phyloP scores from a whole-genome alignment of 1,140 invertebrate genomes.

The Hestina assimilis region DNA sequence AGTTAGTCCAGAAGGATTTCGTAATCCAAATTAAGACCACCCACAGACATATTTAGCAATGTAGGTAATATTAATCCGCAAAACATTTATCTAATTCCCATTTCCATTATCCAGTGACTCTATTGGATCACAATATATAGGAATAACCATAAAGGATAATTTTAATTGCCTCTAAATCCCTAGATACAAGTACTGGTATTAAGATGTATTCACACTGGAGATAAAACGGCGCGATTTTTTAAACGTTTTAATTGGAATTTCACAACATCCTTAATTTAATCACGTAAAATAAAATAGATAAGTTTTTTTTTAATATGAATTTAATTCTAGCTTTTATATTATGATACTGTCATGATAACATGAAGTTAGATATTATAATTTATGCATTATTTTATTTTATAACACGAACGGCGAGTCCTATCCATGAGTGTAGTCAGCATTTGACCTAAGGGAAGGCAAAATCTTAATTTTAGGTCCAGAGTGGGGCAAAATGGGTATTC shows the following conservation, averaged over 20 bases:
- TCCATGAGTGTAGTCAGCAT: too few relatives aligned
- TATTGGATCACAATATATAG: conserved; percentile 11
- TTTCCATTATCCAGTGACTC: neutral
- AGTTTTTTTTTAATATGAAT: too few relatives aligned
- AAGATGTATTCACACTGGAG: neutral
- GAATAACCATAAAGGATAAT: conserved; percentile 15
- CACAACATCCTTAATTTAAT: too few relatives aligned
- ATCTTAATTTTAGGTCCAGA: too few relatives aligned
- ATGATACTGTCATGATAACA: too few relatives aligned
- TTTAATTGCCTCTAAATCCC: conserved; percentile 14
- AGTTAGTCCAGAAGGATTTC: neutral
- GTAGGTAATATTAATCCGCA: conserved; percentile 4
- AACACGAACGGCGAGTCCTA: neutral
- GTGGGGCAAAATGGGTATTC: too few relatives aligned
- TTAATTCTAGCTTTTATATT: too few relatives aligned
- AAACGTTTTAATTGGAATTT: neutral
- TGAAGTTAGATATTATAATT: too few relatives aligned
- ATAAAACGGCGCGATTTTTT: neutral
- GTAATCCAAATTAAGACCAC: neutral
- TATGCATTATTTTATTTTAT: too few relatives aligned
- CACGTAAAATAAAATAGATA: too few relatives aligned
- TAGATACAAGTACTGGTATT: conserved; percentile 5
- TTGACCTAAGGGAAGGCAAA: too few relatives aligned
- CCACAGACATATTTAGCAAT: neutral
- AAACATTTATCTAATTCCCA: neutral